These are phyloP conservation scores for Drosophila murphyi DNA, from an alignment of 1,140 invertebrate genomes.

Conservation along the genomic window DNA sequence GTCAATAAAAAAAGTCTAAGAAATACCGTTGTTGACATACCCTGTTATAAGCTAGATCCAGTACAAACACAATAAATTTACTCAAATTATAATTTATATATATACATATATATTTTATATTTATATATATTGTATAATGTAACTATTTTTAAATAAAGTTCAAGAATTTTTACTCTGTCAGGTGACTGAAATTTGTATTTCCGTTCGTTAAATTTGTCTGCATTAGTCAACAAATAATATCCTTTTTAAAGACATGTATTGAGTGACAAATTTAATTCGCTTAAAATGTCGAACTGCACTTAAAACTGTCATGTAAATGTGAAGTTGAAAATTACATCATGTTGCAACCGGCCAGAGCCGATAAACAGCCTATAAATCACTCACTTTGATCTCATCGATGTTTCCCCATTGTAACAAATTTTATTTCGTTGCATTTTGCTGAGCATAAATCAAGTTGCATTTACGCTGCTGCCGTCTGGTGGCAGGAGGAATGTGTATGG, in stretches of 20 bases:
- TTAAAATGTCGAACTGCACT: conserved; percentile 13
- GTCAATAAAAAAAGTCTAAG: too few relatives aligned
- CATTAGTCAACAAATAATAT: too few relatives aligned
- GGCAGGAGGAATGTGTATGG: conserved; percentile 17
- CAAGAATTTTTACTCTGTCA: too few relatives aligned
- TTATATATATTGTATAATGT: too few relatives aligned
- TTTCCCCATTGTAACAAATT: conserved; percentile 63
- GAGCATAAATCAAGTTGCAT: conserved; percentile 66
- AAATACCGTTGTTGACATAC: too few relatives aligned
- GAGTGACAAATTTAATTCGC: conserved; percentile 1
- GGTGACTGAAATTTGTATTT: too few relatives aligned
- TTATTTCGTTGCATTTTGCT: conserved; percentile 68
- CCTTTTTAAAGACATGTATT: neutral
- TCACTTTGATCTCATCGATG: conserved; percentile 75
- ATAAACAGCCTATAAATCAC: conserved; percentile 77
- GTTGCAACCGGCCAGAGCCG: conserved; percentile 27
- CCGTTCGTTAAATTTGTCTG: too few relatives aligned
- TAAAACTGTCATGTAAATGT: conserved; percentile 50
- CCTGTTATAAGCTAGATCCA: too few relatives aligned
- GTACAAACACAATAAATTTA: too few relatives aligned
- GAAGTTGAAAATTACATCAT: conserved; percentile 59
- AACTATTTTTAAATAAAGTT: too few relatives aligned
- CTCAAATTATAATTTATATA: too few relatives aligned
- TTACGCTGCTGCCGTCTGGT: conserved; percentile 12
- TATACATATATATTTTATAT: too few relatives aligned